Evolutionary conservation across 2,888 invertebrate genomes (phyloP), one percentile per base, ranked within the genome.

Genomic region (Tanypteryx hageni): DNA sequence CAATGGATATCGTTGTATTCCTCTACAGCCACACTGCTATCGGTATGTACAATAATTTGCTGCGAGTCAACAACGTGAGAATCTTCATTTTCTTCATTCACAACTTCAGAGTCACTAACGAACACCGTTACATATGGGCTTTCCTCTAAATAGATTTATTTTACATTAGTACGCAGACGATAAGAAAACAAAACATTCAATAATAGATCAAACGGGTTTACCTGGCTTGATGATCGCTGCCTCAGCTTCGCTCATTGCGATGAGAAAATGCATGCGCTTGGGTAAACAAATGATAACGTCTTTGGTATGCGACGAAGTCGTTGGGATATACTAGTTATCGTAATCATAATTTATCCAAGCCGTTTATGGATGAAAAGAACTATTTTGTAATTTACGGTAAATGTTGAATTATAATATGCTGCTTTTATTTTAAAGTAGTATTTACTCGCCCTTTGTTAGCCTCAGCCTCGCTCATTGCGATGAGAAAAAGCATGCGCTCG

Each of bases 241-340:
- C 16, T 89, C 89, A 89, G 89, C 89, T 89, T 89, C 68, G 89
- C 89, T 89, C 89, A 89, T 89, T 89, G 89, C 89, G 89, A 89
- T 89, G 89, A 89, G 56, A n/a, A 44, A 76, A 27, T 76, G 22
- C 76, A 22, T 44, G 44, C 76, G 76, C 76, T 76, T 11, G 27
- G 5, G 11, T 5, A 27, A 76, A 76, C 76, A 76, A 27, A 27
- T 76, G 76, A 76, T 44, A 44, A 44, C 44, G 44, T 44, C 44
- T 5, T 44, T 44, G 44, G 44, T 44, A 44, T 44, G 44, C 5
- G 44, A 5, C 44, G 44, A 44, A 44, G 44, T 44, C 44, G 1
- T 44, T 44, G 1, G 44, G 5, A 44, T 44, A 44, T 1, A 44
- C 44, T 5, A 44, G 1, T 44, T 44, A 3, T 5, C 44, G 44